Conservation (phyloP, 2,113 vertebrate species). For the Rhinoderma darwinii region DNA sequence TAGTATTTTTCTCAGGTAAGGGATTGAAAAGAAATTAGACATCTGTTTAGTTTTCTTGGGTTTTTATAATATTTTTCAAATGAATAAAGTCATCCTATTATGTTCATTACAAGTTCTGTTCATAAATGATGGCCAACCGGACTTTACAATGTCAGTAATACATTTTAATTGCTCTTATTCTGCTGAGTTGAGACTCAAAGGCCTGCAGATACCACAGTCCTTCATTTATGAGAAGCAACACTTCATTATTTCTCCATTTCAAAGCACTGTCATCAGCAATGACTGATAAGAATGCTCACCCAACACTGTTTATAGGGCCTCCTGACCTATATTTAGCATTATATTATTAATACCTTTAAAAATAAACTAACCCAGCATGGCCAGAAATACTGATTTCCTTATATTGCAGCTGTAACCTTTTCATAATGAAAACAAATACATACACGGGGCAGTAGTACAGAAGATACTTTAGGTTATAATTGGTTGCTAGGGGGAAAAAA, state of each 20-base stretch:
- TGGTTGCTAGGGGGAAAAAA: conserved; percentile 42
- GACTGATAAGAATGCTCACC: neutral
- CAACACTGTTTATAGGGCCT: neutral
- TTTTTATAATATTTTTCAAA: neutral
- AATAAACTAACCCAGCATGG: neutral
- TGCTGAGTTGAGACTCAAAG: neutral
- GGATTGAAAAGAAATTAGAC: neutral
- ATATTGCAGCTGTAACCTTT: neutral
- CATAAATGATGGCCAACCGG: neutral
- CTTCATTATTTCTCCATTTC: neutral
- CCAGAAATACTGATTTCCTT: neutral
- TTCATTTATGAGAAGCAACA: neutral
- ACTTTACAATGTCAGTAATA: neutral
- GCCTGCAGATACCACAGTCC: neutral
- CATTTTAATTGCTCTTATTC: neutral
- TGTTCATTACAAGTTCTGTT: neutral
- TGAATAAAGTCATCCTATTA: neutral
- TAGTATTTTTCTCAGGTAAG: neutral
- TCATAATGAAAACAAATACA: conserved; percentile 10
- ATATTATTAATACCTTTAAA: neutral
- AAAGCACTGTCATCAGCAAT: neutral
- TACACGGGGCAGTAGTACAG: neutral
- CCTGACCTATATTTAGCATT: conserved; percentile 1
- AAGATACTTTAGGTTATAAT: neutral
- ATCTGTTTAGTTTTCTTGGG: neutral